Evolutionary conservation across 2,113 vertebrate species (phyloP), one percentile per base, ranked within the genome.

Genomic region (Bagarius yarrelli): DNA sequence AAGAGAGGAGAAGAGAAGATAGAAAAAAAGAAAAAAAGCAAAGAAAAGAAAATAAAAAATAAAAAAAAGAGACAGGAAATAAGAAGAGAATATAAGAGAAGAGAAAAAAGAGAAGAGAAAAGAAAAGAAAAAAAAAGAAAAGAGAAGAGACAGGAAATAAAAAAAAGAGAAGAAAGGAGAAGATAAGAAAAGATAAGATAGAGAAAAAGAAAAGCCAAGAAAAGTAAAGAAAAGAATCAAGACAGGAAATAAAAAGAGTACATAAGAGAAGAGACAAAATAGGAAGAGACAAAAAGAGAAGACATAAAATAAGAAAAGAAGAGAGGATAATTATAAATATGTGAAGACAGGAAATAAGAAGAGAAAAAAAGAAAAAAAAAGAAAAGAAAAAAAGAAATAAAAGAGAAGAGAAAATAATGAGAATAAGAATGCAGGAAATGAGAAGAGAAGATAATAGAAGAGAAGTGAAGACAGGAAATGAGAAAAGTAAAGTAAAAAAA

Each of bases 1-100:
- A 67, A 63, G 74, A 53, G 82, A 59, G 14, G 70, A 53, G 21
- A 74, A 60, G 30, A 55, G 47, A 70, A 82, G 79, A 56, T 30
- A 53, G 83, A 47, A 79, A 79, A 61, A 72, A 36, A 80, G 70
- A n/a, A 69, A 12, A 60, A 52, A 57, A 81, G 32, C n/a, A 72
- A 36, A 80, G 70, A n/a, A 69, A 12, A 60, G 52, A 57, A 81
- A 27, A 66, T 73, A 59, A 71, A 30, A 52, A 64, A 50, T 76
- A 47, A 4, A 40, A 40, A 40, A 40, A 8, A 40, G 36, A 40
- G 8, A 4, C 3, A 8, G 44, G 44, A 47, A 47, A 47, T 9
- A 47, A 47, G 3, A 47, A 47, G 14, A 60, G 52, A 60, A 81
- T 27, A 69, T 72, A 61, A 76, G 53, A 50, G 71, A 47, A n/a